Base-by-base conservation (phyloP, 1,140 invertebrate genomes). In the Brachionus rubens region DNA sequence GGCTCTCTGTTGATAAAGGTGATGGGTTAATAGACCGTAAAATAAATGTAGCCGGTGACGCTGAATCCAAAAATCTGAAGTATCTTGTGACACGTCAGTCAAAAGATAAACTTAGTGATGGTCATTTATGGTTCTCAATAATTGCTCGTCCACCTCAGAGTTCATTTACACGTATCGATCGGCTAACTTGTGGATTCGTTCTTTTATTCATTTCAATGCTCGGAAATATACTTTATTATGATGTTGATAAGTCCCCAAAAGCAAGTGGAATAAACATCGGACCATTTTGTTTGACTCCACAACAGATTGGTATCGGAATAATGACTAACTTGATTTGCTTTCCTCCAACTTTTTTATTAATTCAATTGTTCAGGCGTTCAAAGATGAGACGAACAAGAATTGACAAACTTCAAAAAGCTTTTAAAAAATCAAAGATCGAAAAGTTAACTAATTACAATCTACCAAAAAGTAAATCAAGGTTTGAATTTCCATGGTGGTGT, bases 121-220 rank as follows among this genome's bases (percentile, higher is more conserved):
- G 87, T 26, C 87, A 88, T 79, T 79, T 88, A 9, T 88, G 87
- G 87, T 87, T 88, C 77, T 87, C 86, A 10, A 83, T 88, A 3
- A 84, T 88, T 77, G 82, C 85, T 36, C 78, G 87, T 33, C 87
- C 87, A 12, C 83, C 86, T 3, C 79, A 84, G 43, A 87, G 85
- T 47, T 79, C 87, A 36, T 88, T 88, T 77, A 88, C 75, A 1
- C 75, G 85, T 50, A 78, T 82, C 12, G 85, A 88, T 81, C 78
- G 87, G 30, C 82, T 87, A n/a, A 86, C 86, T 6, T 86, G 86
- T 62, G 87, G 87, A 77, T 82, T 87, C 76, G 84, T 85, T 46
- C 81, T 88, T 16, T 81, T 88, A 4, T 87, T 84, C 62, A 79
- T 87, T 1, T 83, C 85, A 47, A 88, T 88, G 87, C 76, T 88